Evolutionary conservation across 2,797 vertebrate species (phyloP).

Genomic region (Columba guinea): DNA sequence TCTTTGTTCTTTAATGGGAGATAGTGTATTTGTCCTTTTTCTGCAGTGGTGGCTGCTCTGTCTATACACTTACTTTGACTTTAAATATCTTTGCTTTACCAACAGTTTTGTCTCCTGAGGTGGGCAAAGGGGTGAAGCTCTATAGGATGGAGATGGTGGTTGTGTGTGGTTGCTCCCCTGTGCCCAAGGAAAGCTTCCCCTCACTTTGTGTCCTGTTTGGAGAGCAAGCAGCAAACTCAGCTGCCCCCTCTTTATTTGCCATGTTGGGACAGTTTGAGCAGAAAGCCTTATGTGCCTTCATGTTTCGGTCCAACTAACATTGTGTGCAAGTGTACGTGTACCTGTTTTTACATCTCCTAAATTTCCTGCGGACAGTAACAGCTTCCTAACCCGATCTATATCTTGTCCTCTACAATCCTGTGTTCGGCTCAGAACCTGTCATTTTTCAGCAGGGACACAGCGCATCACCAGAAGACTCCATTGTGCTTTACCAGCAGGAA

Average conservation of each 20-base stretch:
- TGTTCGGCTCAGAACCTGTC: neutral
- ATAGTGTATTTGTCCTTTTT: neutral
- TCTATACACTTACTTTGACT: neutral
- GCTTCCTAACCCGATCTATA: neutral
- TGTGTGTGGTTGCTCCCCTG: neutral
- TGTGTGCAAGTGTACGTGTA: rapidly evolving
- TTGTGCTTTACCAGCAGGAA: neutral
- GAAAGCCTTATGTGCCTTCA: neutral
- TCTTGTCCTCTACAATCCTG: neutral
- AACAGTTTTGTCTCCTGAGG: neutral
- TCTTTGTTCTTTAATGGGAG: constrained; percentile 14
- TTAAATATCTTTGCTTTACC: neutral
- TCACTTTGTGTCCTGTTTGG: neutral
- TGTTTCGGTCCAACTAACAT: neutral
- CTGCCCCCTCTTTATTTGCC: neutral
- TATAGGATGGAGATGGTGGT: rapidly evolving
- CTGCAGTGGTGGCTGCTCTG: neutral
- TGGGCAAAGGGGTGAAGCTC: neutral
- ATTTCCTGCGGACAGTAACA: neutral
- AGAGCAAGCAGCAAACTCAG: neutral
- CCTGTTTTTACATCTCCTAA: neutral
- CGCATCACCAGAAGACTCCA: neutral
- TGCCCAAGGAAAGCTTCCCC: neutral
- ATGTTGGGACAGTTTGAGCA: neutral
- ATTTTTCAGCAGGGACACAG: neutral